Conservation (phyloP, 30 jellyfish, hydroid and myxozoan species). For the Catostylus mosaicus region DNA sequence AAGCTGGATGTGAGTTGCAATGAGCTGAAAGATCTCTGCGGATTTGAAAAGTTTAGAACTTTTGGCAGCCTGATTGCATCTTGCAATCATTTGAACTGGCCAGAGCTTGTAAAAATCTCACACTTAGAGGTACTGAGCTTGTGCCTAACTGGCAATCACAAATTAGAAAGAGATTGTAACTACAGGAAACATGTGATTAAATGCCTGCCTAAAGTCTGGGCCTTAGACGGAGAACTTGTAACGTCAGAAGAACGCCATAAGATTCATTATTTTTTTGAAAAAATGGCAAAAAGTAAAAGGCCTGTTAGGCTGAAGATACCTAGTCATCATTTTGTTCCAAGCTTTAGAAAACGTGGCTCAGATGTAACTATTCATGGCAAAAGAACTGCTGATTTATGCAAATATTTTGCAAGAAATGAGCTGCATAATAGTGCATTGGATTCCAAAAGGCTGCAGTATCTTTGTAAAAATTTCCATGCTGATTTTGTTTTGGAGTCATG, state of each 20-base stretch:
- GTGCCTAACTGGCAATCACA: conserved; percentile 15
- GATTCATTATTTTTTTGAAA: conserved; percentile 23
- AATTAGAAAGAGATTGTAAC: conserved; percentile 29
- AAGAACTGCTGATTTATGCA: conserved; percentile 27
- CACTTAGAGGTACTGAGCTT: conserved; percentile 43
- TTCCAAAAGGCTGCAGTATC: conserved; percentile 25
- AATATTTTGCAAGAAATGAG: conserved; percentile 48
- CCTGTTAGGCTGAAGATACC: conserved; percentile 59
- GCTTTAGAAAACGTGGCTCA: conserved; percentile 37
- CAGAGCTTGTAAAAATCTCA: conserved; percentile 39
- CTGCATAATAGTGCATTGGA: conserved; percentile 37
- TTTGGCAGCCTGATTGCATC: conserved; percentile 52
- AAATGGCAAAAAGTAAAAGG: conserved; percentile 33
- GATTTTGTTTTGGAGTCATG: conserved; percentile 36
- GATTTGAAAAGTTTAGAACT: conserved; percentile 40
- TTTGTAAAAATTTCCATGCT: conserved; percentile 12
- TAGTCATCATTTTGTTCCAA: conserved; percentile 43
- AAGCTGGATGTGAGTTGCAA: conserved; percentile 54
- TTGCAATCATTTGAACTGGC: conserved; percentile 43
- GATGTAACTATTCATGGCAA: conserved; percentile 3
- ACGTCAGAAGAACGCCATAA: conserved; percentile 36
- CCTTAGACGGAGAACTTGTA: conserved; percentile 56
- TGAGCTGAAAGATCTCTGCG: conserved; percentile 40
- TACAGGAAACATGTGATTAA: conserved; percentile 60
- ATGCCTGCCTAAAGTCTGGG: conserved; percentile 57